Conservation (phyloP, 2,113 vertebrate species). For the Epinephelus cyanopodus region DNA sequence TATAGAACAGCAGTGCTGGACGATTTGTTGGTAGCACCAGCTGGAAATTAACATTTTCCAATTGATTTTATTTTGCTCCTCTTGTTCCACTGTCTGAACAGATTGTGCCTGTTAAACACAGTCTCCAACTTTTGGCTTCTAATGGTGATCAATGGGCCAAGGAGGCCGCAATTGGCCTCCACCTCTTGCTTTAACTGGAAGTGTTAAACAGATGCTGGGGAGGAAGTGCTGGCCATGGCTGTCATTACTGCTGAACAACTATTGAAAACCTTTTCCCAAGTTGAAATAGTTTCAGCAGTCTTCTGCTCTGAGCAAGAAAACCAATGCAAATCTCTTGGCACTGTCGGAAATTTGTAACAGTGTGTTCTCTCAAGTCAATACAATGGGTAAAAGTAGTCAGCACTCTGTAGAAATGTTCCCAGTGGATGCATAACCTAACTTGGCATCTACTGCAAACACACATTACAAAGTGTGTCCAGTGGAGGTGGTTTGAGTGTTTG, state of each 20-base stretch:
- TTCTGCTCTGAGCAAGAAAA: constrained; percentile 11
- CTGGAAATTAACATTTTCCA: constrained; percentile 56
- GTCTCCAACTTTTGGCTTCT: constrained; percentile 32
- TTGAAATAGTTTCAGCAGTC: constrained; percentile 27
- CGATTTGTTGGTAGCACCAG: constrained; percentile 29
- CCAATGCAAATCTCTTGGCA: constrained; percentile 18
- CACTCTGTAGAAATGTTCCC: constrained; percentile 29
- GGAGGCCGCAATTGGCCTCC: constrained; percentile 20
- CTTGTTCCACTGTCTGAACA: constrained; percentile 47
- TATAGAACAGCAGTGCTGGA: constrained; percentile 28
- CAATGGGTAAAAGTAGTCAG: constrained; percentile 17
- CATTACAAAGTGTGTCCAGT: constrained; percentile 30
- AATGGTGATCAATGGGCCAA: constrained; percentile 59
- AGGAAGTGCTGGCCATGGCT: constrained; percentile 12
- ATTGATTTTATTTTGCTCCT: constrained; percentile 51
- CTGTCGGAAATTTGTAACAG: constrained; percentile 26
- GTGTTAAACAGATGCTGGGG: constrained; percentile 60
- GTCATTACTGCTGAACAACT: constrained; percentile 34
- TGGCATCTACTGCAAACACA: constrained; percentile 53
- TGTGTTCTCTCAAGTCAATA: constrained; percentile 43
- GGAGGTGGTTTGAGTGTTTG: constrained; percentile 36
- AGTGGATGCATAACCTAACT: constrained; percentile 30
- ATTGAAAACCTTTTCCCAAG: constrained; percentile 39
- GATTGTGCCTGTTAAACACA: constrained; percentile 42
- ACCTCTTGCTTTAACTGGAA: constrained; percentile 46